Evolutionary conservation across 2,888 invertebrate genomes (phyloP), one percentile per base, ranked within the genome.

Genomic region (Meiosimyza decipiens): DNA sequence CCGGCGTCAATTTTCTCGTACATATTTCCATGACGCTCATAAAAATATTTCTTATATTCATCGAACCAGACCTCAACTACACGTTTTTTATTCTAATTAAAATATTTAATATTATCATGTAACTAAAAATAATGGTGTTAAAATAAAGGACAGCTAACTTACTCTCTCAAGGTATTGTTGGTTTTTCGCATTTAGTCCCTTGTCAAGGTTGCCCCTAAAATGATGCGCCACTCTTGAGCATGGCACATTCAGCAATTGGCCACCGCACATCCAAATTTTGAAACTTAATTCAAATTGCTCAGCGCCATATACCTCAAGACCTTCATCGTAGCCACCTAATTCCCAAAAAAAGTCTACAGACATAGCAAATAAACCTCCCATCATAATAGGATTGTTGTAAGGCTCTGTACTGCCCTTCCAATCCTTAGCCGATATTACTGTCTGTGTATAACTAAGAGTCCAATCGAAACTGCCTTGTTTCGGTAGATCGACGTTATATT

Each of bases 51-150:
- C 5, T 95, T 95, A 85, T 97, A 99, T 82, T 99, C 98, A 84
- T 99, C 99, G 98, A 99, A 98, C 99, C 99, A 99, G 5, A 98
- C 98, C 82, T 96, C 96, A 0, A 97, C 97, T 0, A 98, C 98
- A 74, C 98, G 91, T 60, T 93, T 91, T 86, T 96, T 97, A 87
- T 98, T 98, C 94, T 95, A 51, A 33, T 50, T 57, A 40, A 51
- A 52, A 28, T 15, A 51, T 47, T n/a, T n/a, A n/a, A n/a, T n/a
- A 59, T 40, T 22, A 40, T 60, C 2, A 49, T 0, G 1, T 40
- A 73, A 85, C 16, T 69, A 66, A 55, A 54, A 13, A 55, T 12
- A 22, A 16, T 16, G 2, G 18, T 57, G 6, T 33, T 33, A 13
- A 28, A 18, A 11, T 12, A 0, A 22, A 3, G 22, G 3, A 22